A percentile compares a stretch with the other conserved stretches of the same genome.
Conservation (phyloP, 2,888 invertebrate genomes). For the Xestia sexstrigata region DNA sequence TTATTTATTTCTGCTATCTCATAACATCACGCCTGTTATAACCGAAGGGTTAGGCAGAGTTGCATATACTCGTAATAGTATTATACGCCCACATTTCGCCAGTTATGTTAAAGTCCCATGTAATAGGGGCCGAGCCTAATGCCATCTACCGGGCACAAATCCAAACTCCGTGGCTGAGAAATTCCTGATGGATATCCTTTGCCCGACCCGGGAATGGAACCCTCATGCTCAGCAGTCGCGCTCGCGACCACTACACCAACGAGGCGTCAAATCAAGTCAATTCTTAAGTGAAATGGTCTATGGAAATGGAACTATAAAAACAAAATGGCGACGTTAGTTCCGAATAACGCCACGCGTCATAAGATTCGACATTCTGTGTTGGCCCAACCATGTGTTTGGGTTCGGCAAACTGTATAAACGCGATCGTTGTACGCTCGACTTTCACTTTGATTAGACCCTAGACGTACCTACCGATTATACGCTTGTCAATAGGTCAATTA, state of each 20-base stretch:
- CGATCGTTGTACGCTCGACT: background rate
- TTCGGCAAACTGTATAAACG: background rate
- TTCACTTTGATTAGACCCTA: background rate
- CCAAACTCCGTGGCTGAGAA: background rate
- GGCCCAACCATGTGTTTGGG: background rate
- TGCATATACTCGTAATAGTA: too few relatives aligned
- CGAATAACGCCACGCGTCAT: background rate
- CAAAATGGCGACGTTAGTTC: background rate
- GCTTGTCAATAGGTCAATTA: slow-evolving; percentile 37
- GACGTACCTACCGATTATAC: slow-evolving; percentile 34
- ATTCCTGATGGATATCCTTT: background rate
- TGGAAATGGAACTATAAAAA: background rate
- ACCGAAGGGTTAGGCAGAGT: background rate
- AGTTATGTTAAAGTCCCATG: background rate
- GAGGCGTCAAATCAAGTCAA: too few relatives aligned
- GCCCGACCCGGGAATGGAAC: background rate
- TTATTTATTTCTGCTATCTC: slow-evolving; percentile 15
- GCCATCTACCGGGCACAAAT: background rate
- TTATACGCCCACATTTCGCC: background rate
- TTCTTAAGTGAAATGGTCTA: too few relatives aligned
- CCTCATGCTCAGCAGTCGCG: background rate
- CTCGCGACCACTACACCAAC: background rate
- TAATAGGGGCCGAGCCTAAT: background rate
- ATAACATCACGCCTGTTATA: too few relatives aligned
- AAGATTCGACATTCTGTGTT: background rate